Evolutionary conservation across 1,140 invertebrate species (phyloP), one percentile per base, ranked within the genome.

Genomic region (Drosophila punjabiensis): DNA sequence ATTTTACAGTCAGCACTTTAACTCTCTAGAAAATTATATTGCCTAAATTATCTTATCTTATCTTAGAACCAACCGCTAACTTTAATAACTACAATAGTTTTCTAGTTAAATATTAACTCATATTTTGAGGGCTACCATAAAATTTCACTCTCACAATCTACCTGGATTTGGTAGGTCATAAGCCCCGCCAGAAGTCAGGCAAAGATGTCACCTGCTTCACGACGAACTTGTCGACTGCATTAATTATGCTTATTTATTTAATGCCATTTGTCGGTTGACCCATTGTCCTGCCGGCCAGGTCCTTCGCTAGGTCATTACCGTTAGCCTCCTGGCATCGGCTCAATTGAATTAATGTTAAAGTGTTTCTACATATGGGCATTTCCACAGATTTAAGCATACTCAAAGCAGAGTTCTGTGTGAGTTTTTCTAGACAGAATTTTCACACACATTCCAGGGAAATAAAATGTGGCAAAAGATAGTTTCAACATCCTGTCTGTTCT

Each of bases 221-320:
- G 53, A 33, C 28, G 13, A 39, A 52, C 64, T 69, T 71, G 65
- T 37, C 65, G 43, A 74, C 33, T 76, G 74, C 62, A 77, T 77
- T 77, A 77, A 77, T 77, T 77, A 77, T 77, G 73, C 73, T 61
- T 77, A 77, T 68, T 77, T 77, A 77, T 77, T 77, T 77, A 61
- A 76, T 68, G 74, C 16, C 33, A 61, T 43, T 74, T 39, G 56
- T 45, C 20, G 59, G 43, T 45, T 14, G 39, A 30, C 11, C 18
- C 37, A 43, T 70, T 67, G 55, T 58, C 41, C n/a, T 6, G 13
- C 52, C 35, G 30, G 18, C 13, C 8, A 28, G 33, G 52, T 18
- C 39, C 35, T 33, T 39, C 9, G 30, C 67, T 33, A 39, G 24
- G 41, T 65, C 74, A 76, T 76, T 76, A 66, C 64, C 70, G 20